Evolutionary conservation across 2,113 vertebrate genomes (phyloP).

Genomic region (Tupaia tana): DNA sequence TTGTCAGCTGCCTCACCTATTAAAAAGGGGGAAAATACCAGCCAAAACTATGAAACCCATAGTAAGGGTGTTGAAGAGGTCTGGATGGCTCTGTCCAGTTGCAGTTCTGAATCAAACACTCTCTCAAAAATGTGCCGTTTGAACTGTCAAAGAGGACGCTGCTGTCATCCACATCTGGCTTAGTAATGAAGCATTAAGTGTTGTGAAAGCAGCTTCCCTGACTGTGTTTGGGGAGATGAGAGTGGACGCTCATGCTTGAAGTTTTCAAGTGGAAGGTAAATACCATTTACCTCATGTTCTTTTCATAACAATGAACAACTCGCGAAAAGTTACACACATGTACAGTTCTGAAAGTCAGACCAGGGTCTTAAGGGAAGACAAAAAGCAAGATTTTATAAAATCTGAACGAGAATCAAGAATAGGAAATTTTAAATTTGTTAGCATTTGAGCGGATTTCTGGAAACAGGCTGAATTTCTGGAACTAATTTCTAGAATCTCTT

Average conservation of each 20-base stretch:
- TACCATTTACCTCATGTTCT: neutral
- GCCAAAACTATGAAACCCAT: constrained; percentile 83
- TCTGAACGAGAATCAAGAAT: neutral
- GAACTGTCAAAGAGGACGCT: constrained; percentile 76
- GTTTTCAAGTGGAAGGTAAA: constrained; percentile 77
- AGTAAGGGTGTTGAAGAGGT: constrained; percentile 83
- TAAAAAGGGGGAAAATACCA: constrained; percentile 87
- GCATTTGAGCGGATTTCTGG: neutral
- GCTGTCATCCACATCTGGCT: constrained; percentile 29
- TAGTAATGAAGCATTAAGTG: constrained; percentile 78
- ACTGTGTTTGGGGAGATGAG: constrained; percentile 76
- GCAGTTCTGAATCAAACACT: constrained; percentile 82
- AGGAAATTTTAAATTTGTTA: neutral
- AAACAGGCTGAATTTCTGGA: constrained; percentile 26
- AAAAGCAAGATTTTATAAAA: neutral
- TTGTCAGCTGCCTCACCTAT: constrained; percentile 97
- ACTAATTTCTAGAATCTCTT: neutral
- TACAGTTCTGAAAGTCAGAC: neutral
- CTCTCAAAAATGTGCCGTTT: constrained; percentile 75
- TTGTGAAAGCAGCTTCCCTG: constrained; percentile 67
- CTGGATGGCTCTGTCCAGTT: constrained; percentile 84
- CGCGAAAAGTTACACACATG: neutral
- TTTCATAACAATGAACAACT: neutral
- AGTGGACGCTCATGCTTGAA: constrained; percentile 67
- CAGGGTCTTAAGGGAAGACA: neutral